phyloP scores from a whole-genome alignment of 2,888 invertebrate species.

The Spodoptera picta region DNA sequence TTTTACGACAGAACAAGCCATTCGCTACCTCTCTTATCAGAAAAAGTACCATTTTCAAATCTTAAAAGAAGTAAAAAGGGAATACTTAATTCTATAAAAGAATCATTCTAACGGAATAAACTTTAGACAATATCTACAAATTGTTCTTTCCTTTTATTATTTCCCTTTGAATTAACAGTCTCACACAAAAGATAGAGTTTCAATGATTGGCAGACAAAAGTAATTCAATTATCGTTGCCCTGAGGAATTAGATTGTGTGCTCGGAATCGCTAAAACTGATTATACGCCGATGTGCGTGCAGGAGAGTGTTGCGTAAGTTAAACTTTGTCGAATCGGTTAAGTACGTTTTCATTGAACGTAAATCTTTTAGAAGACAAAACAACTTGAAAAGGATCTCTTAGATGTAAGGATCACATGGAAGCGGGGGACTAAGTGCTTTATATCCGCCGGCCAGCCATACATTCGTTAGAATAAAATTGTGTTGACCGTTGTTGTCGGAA shows the following conservation, averaged over 20 bases:
- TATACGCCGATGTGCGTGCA: constrained; percentile 12
- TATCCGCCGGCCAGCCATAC: constrained; percentile 55
- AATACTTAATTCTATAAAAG: constrained; percentile 19
- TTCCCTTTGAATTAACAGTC: constrained; percentile 33
- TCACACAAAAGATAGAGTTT: constrained; percentile 27
- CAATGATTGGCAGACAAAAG: constrained; percentile 46
- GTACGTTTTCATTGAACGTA: constrained; percentile 45
- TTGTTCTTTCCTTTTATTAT: constrained; percentile 45
- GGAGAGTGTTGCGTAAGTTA: constrained; percentile 15
- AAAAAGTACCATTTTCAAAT: constrained; percentile 22
- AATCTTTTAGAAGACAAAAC: constrained; percentile 56
- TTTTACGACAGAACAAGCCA: constrained; percentile 34
- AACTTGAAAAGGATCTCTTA: constrained; percentile 51
- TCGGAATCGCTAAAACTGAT: constrained; percentile 40
- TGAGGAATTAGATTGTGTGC: constrained; percentile 42
- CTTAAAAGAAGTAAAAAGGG: constrained; percentile 20
- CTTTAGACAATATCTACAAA: constrained; percentile 38
- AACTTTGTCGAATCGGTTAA: constrained; percentile 16
- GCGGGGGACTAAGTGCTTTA: constrained; percentile 54
- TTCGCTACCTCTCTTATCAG: constrained; percentile 24
- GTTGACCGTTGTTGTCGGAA: constrained; percentile 50
- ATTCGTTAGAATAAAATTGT: constrained; percentile 55
- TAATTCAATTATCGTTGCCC: constrained; percentile 48
- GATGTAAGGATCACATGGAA: constrained; percentile 50
- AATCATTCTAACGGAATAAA: constrained; percentile 26